A percentile compares a stretch with the other conserved stretches of the same genome.
phyloP scores from a whole-genome alignment of 2,797 vertebrate species.

The Manis pentadactyla region DNA sequence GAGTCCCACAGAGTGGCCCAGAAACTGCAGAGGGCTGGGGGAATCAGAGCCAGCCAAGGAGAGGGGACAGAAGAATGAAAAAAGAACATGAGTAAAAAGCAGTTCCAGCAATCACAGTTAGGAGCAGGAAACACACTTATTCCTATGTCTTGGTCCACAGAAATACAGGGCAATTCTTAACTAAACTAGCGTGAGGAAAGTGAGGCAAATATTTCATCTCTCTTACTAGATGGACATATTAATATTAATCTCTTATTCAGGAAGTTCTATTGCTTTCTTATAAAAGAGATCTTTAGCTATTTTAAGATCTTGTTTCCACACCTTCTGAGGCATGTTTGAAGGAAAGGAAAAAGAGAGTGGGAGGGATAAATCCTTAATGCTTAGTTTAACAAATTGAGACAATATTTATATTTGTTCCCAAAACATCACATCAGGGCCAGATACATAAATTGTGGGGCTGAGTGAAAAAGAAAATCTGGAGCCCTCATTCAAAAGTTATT shows the following conservation, averaged over 20 bases:
- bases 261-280: conserved; percentile 51
- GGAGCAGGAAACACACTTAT: background rate
- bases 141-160: background rate
- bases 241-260: conserved; percentile 48
- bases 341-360: background rate
- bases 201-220: conserved; percentile 52
- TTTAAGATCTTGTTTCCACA: conserved; percentile 38
- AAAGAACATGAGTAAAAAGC: background rate
- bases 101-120: background rate
- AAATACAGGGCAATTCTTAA: background rate
- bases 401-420: conserved; percentile 11
- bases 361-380: conserved; percentile 24
- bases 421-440: background rate
- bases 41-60: background rate
- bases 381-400: conserved; percentile 28
- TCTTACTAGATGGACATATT: conserved; percentile 43
- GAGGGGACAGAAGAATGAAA: background rate
- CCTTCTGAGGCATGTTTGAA: conserved; percentile 8
- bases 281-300: conserved; percentile 46
- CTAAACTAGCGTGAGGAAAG: conserved; percentile 23
- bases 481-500: background rate
- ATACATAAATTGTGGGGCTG: background rate
- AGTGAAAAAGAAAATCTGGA: conserved; percentile 1
- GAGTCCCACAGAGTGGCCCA: background rate
- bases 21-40: background rate